phyloP scores from a whole-genome alignment of 2,797 vertebrate genomes.

The Gymnothorax reevesii region DNA sequence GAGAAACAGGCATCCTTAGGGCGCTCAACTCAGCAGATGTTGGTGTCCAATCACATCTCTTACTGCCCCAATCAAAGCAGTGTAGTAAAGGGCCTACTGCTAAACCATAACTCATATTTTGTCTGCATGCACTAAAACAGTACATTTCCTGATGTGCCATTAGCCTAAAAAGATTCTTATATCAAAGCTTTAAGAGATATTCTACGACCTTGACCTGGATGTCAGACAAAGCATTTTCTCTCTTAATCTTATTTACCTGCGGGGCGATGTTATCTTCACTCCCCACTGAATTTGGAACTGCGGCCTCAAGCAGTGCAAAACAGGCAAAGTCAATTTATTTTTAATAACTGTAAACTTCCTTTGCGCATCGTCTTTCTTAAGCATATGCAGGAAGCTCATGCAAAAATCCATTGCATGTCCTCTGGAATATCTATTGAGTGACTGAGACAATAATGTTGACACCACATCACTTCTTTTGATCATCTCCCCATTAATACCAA shows the following conservation, averaged over 20 bases:
- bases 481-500: too few relatives aligned
- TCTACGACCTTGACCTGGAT: slow-evolving; percentile 20
- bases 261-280: not conserved
- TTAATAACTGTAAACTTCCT: not conserved
- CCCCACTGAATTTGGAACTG: slow-evolving; percentile 15
- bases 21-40: too few relatives aligned
- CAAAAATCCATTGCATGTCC: not conserved
- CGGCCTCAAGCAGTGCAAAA: slow-evolving; percentile 5
- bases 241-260: slow-evolving; percentile 15
- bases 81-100: too few relatives aligned
- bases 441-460: not conserved
- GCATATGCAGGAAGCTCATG: not conserved
- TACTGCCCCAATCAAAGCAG: too few relatives aligned
- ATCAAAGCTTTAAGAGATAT: not conserved
- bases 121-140: not conserved
- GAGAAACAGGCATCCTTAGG: too few relatives aligned
- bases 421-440: not conserved
- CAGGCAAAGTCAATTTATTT: slow-evolving; percentile 20
- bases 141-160: not conserved
- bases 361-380: not conserved
- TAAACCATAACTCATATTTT: too few relatives aligned
- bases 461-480: not conserved
- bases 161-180: not conserved
- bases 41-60: too few relatives aligned
- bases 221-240: slow-evolving; percentile 1